Base-by-base conservation (phyloP, 2,113 vertebrate genomes). In the Apistogramma diplotaenia region DNA sequence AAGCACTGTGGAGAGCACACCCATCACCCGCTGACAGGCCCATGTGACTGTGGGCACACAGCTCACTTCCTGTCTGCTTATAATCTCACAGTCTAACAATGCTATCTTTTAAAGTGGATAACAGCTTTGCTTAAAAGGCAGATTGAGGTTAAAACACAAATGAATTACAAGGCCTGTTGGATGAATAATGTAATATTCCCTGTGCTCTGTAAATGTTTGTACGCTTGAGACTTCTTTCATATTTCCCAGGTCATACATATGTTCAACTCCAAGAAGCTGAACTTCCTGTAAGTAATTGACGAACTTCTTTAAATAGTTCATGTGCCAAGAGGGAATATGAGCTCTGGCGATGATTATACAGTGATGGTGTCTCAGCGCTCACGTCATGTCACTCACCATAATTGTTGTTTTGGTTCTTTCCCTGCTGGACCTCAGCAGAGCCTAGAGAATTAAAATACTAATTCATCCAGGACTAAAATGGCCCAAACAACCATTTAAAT, bases 351-450 rank as follows among this genome's bases (percentile, higher is more conserved):
- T 92, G 88, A 91, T 92, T 92, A 93, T 56, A 88, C 19, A 78
- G 77, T n/a, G 61, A 87, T 75, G 83, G 83, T 29, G 79, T 82
- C 86, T 81, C 46, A 2, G 80, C 78, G 81, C 83, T 81, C 81
- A 56, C 70, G 75, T 92, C 90, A 84, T 6, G 89, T 89, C 85
- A 83, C 77, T 90, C 79, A 85, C 86, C 84, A 89, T 85, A 87
- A 91, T 90, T 90, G 76, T 77, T 76, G 82, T 91, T 90, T 87
- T 84, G 61, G 74, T 89, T 78, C 75, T 57, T 81, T 55, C 77
- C 55, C 72, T 19, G 67, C 70, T 46, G 79, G 85, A 79, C 82
- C 79, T 85, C 85, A 33, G 74, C 55, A 6, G 46, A 46, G 54
- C 72, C 25, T 29, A 75, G 81, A 80, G 74, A 90, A 87, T 88